Evolutionary conservation across 2,888 invertebrate species (phyloP).

Genomic region (Oligia strigilis): DNA sequence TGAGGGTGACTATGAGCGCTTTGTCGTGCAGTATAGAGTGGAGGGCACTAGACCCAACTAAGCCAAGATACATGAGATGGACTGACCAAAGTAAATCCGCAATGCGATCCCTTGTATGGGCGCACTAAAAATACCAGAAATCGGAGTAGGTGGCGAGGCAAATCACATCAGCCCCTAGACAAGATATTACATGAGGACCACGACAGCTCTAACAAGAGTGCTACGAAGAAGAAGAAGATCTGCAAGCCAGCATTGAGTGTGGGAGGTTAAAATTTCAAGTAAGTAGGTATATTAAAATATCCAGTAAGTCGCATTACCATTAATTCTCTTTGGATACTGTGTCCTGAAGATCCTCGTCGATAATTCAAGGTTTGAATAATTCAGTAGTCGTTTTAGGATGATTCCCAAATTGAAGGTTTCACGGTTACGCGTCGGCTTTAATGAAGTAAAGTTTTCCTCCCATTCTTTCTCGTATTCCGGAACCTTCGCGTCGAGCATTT

Average conservation of each 20-base stretch:
- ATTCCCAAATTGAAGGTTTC: slow-evolving; percentile 85
- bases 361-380: slow-evolving; percentile 86
- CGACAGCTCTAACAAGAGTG: background rate
- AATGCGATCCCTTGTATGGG: background rate
- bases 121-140: background rate
- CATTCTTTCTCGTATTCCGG: slow-evolving; percentile 61
- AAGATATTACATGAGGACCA: background rate
- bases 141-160: background rate
- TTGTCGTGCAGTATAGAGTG: background rate
- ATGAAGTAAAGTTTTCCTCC: slow-evolving; percentile 78
- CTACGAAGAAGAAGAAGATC: slow-evolving; percentile 1
- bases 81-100: background rate
- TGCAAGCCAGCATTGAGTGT: slow-evolving; percentile 25
- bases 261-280: slow-evolving; percentile 43
- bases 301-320: slow-evolving; percentile 78
- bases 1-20: background rate
- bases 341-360: slow-evolving; percentile 81
- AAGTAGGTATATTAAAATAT: slow-evolving; percentile 66
- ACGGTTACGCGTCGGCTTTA: slow-evolving; percentile 78
- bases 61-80: background rate
- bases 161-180: background rate
- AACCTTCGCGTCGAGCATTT: slow-evolving; percentile 55
- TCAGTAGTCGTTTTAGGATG: slow-evolving; percentile 84
- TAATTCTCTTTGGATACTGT: slow-evolving; percentile 82
- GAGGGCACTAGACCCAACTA: too few relatives aligned